Percentiles rank a stretch among this genome's conserved stretches.
These are phyloP conservation scores for Lasioglossum albipes DNA, from an alignment of 1,140 invertebrate genomes.

Conservation along the genomic window DNA sequence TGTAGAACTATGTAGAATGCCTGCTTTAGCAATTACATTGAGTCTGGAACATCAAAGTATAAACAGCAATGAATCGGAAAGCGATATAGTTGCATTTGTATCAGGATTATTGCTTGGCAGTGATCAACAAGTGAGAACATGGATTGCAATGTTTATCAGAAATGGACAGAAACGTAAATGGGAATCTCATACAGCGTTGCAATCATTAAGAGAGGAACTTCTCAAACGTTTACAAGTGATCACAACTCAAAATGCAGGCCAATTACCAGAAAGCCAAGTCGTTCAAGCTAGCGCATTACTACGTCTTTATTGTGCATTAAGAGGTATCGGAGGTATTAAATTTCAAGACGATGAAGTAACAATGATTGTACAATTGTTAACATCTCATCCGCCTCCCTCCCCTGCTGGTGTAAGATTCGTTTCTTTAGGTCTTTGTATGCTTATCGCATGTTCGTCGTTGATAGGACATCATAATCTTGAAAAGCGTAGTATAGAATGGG, in stretches of 20 bases:
- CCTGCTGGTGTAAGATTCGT: slow-evolving; percentile 95
- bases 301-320: slow-evolving; percentile 93
- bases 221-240: slow-evolving; percentile 85
- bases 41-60: slow-evolving; percentile 83
- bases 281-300: slow-evolving; percentile 90
- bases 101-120: slow-evolving; percentile 94
- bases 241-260: slow-evolving; percentile 80
- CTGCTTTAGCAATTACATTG: slow-evolving; percentile 90
- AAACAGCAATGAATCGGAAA: slow-evolving; percentile 69
- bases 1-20: slow-evolving; percentile 93
- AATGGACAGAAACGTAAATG: slow-evolving; percentile 94
- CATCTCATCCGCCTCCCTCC: slow-evolving; percentile 93
- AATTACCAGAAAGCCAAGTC: slow-evolving; percentile 85
- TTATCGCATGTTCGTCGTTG: slow-evolving; percentile 95
- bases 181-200: slow-evolving; percentile 87
- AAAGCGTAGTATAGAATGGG: slow-evolving; percentile 95
- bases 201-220: slow-evolving; percentile 89
- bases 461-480: slow-evolving; percentile 90
- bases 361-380: slow-evolving; percentile 90
- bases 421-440: slow-evolving; percentile 95
- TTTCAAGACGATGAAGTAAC: slow-evolving; percentile 96
- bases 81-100: slow-evolving; percentile 89
- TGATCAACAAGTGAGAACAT: slow-evolving; percentile 92
- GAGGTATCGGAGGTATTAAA: slow-evolving; percentile 95
- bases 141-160: slow-evolving; percentile 95